phyloP scores from a whole-genome alignment of 2,797 vertebrate species.

The Accipiter badius region DNA sequence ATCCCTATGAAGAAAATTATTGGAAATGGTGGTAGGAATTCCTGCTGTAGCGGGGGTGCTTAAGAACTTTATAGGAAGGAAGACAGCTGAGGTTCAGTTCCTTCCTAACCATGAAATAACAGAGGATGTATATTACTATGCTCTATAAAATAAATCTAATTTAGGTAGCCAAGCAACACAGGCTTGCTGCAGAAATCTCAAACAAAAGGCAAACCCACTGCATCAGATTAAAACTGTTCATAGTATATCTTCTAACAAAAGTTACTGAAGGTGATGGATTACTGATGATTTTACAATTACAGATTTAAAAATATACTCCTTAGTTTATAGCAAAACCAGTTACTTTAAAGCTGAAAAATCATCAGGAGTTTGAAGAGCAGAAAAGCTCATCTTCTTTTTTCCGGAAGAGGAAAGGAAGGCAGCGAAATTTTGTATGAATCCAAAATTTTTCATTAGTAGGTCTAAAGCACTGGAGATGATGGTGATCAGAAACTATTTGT shows the following conservation, averaged over 20 bases:
- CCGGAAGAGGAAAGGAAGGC: not conserved
- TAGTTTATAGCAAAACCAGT: not conserved
- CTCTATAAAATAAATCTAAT: conserved; percentile 12
- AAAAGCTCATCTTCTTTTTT: not conserved
- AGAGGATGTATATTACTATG: conserved; percentile 2
- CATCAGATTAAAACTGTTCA: not conserved
- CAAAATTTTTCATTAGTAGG: not conserved
- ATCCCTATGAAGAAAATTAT: not conserved
- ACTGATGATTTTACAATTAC: not conserved
- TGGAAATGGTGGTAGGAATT: conserved; percentile 3
- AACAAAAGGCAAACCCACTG: not conserved
- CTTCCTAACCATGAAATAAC: conserved; percentile 39
- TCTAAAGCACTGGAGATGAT: not conserved
- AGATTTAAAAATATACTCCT: not conserved
- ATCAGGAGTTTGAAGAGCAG: not conserved
- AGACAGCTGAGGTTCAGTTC: conserved; percentile 35
- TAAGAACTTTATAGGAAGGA: conserved; percentile 43
- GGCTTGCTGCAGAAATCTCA: not conserved
- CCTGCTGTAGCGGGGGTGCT: not conserved
- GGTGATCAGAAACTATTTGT: not conserved
- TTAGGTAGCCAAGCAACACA: not conserved
- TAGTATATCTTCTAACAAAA: not conserved
- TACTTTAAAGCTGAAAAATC: not conserved
- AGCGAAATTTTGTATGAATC: not conserved
- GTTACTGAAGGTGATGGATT: not conserved